phyloP scores from a whole-genome alignment of 2,113 vertebrate species.

The Trochalopteron elliotii region DNA sequence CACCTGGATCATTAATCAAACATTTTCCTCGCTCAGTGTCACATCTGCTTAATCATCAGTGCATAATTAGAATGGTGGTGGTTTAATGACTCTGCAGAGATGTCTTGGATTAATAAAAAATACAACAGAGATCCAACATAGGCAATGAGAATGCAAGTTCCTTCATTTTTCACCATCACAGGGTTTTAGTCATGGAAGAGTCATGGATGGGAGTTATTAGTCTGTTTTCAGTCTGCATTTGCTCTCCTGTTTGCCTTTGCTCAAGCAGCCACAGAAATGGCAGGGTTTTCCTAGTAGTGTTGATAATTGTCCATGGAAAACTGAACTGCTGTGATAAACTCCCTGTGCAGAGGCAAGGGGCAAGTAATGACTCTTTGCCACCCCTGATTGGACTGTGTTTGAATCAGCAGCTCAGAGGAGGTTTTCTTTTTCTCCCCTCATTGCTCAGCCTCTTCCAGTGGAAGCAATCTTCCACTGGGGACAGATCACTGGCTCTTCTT shows the following conservation, averaged over 20 bases:
- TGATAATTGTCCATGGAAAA: conserved; percentile 16
- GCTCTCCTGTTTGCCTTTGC: background rate
- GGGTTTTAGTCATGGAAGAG: background rate
- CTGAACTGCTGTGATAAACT: background rate
- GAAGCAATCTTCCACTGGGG: background rate
- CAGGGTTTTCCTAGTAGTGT: background rate
- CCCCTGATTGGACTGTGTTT: background rate
- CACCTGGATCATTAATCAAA: conserved; percentile 40
- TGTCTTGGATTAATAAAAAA: conserved; percentile 14
- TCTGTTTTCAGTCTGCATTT: background rate
- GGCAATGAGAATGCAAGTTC: background rate
- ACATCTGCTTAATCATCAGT: conserved; percentile 34
- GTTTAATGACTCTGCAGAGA: conserved; percentile 34
- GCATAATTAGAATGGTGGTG: conserved; percentile 32
- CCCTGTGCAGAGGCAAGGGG: background rate
- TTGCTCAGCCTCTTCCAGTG: background rate
- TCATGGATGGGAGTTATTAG: background rate
- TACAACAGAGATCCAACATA: background rate
- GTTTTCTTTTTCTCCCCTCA: background rate
- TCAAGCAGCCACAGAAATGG: background rate
- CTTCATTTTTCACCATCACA: background rate
- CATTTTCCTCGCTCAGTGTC: background rate
- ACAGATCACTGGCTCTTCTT: background rate
- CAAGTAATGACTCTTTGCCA: background rate
- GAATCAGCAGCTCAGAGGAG: background rate